Evolutionary conservation across 2,888 invertebrate genomes (phyloP).

Genomic region (Aleiodes testaceus): DNA sequence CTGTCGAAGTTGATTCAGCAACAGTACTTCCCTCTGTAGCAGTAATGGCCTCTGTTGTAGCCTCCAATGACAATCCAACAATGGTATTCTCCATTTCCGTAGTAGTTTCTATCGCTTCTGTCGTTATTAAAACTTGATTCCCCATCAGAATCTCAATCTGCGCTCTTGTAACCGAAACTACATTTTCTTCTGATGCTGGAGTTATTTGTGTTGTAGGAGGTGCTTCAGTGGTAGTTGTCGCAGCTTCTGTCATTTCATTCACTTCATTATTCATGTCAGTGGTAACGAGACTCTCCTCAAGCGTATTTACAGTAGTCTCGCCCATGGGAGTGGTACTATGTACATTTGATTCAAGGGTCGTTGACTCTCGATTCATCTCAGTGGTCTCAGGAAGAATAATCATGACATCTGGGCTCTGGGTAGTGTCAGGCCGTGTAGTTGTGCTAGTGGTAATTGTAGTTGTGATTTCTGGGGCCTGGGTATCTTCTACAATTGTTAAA

Average conservation of each 20-base stretch:
- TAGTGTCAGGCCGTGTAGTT: slow-evolving; percentile 53
- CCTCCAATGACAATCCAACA: slow-evolving; percentile 42
- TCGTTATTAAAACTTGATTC: slow-evolving; percentile 33
- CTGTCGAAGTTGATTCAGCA: slow-evolving; percentile 14
- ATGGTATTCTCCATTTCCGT: slow-evolving; percentile 38
- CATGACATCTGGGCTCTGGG: slow-evolving; percentile 52
- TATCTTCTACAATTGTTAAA: slow-evolving; percentile 56
- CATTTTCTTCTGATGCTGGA: slow-evolving; percentile 23
- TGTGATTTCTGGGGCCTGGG: slow-evolving; percentile 58
- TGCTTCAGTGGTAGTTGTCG: slow-evolving; percentile 9
- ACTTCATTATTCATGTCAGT: slow-evolving; percentile 33
- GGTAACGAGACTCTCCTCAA: slow-evolving; percentile 10
- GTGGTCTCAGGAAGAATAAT: slow-evolving; percentile 45
- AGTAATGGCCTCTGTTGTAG: background rate
- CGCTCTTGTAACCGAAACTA: slow-evolving; percentile 16
- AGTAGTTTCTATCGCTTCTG: slow-evolving; percentile 20
- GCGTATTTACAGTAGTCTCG: slow-evolving; percentile 35
- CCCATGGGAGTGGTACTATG: slow-evolving; percentile 35
- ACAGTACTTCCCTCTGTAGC: slow-evolving; percentile 36
- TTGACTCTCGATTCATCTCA: slow-evolving; percentile 37
- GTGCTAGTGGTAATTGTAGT: slow-evolving; percentile 46
- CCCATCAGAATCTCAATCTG: slow-evolving; percentile 34
- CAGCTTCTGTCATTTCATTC: slow-evolving; percentile 36
- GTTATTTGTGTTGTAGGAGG: slow-evolving; percentile 29
- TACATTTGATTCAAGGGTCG: background rate